Evolutionary conservation across 2,113 vertebrate species (phyloP), one percentile per base, ranked within the genome.

Genomic region (Astur gentilis): DNA sequence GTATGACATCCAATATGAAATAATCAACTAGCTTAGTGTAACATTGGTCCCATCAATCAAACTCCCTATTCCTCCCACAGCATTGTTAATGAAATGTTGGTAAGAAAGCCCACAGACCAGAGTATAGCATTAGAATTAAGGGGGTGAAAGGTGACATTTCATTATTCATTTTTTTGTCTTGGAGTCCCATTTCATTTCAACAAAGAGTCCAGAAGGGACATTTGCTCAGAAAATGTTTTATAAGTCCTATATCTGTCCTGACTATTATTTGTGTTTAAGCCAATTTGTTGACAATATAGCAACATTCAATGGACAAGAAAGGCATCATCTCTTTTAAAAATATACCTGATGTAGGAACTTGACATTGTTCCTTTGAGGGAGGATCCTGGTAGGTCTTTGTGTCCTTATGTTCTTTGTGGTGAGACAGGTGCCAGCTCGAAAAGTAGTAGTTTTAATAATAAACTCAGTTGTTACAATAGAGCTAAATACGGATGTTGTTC

Each of bases 1-100:
- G 64, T 89, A 86, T 95, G 96, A 96, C 95, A 96, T 83, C 67
- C 95, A 94, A 71, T 78, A 94, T 93, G 96, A 97, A 97, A 97
- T 96, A 94, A 97, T 96, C 93, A 87, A 93, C 93, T 90, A 88
- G 58, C 84, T 90, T 95, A 91, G 73, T 6, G 4, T 76, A 95
- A 89, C 81, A 69, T 20, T 90, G 60, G 75, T 92, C 67, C 66
- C 94, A 96, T 97, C 89, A 94, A 96, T 97, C 96, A 97, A 88
- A 81, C 4, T 83, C 62, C 47, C 58, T 91, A 34, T 95, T 94
- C 62, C 84, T 97, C 83, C 79, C 71, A 90, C 78, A 78, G 75
- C 60, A 73, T 86, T 84, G 78, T 90, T 97, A 93, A 93, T 93
- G 89, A 93, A 94, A 96, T 44, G 52, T 86, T 92, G 70, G 95